Conservation (phyloP, 2,888 invertebrate species). For the Balanococcus diminutus region DNA sequence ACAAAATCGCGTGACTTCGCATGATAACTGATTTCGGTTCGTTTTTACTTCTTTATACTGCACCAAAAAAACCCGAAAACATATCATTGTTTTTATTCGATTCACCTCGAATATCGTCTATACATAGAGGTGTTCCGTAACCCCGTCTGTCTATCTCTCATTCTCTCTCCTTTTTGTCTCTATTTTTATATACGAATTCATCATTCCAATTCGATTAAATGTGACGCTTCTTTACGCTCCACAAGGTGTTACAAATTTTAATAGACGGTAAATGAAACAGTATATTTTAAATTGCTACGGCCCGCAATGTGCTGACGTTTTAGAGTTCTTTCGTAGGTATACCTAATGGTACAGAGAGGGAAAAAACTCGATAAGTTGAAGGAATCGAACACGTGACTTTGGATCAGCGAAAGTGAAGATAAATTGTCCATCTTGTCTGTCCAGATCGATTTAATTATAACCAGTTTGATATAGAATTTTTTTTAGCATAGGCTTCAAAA, state of each 20-base stretch:
- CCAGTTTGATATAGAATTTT: background rate
- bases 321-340: no score
- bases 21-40: conserved; percentile 20
- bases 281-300: conserved; percentile 21
- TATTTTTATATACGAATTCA: background rate
- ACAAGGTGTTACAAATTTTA: conserved; percentile 35
- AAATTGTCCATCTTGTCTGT: background rate
- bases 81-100: conserved; percentile 41
- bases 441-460: background rate
- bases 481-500: no score
- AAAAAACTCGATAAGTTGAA: background rate
- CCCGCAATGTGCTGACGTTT: background rate
- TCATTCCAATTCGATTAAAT: conserved; percentile 28
- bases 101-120: background rate
- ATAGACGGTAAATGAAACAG: conserved; percentile 36
- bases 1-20: conserved; percentile 37
- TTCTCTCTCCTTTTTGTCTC: background rate
- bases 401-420: conserved; percentile 21
- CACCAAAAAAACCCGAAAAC: conserved; percentile 4
- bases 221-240: conserved; percentile 40
- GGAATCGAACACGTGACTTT: conserved; percentile 5
- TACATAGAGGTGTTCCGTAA: background rate
- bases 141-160: background rate
- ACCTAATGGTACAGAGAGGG: no score
- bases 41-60: background rate